A percentile compares a stretch with the other conserved stretches of the same genome.
Conservation (phyloP, 2,797 vertebrate genomes). For the Pseudochromis fuscus region DNA sequence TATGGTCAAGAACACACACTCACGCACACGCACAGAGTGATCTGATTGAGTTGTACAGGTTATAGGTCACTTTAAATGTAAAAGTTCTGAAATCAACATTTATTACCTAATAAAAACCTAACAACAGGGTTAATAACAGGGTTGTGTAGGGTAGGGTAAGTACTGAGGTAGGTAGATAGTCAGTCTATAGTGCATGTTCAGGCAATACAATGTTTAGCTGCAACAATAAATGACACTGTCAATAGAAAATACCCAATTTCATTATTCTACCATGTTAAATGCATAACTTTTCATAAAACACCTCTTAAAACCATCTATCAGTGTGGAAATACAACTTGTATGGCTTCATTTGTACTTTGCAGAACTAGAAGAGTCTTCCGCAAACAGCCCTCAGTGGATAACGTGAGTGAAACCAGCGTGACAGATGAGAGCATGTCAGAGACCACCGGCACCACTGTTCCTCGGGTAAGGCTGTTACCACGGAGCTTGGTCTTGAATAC, state of each 20-base stretch:
- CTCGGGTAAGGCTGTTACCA: constrained; percentile 67
- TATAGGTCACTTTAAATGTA: too few species aligned
- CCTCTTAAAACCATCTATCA: neutral
- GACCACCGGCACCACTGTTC: constrained; percentile 65
- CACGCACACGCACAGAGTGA: too few species aligned
- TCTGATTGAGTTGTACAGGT: too few species aligned
- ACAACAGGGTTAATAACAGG: too few species aligned
- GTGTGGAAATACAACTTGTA: neutral
- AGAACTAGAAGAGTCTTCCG: constrained; percentile 81
- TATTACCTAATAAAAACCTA: too few species aligned
- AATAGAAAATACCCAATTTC: neutral
- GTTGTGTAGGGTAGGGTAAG: too few species aligned
- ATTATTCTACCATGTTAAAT: neutral
- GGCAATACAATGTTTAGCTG: too few species aligned
- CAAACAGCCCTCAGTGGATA: constrained; percentile 81
- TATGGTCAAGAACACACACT: too few species aligned
- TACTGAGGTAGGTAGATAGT: too few species aligned
- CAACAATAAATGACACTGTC: neutral
- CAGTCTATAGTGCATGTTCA: too few species aligned
- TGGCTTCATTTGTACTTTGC: constrained; percentile 11
- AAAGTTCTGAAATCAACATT: too few species aligned
- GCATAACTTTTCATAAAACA: neutral
- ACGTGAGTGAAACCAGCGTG: constrained; percentile 78
- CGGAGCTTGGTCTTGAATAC: neutral
- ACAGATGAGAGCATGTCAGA: constrained; percentile 75